Evolutionary conservation across 2,888 invertebrate genomes (phyloP).

Genomic region (Villa cingulata): DNA sequence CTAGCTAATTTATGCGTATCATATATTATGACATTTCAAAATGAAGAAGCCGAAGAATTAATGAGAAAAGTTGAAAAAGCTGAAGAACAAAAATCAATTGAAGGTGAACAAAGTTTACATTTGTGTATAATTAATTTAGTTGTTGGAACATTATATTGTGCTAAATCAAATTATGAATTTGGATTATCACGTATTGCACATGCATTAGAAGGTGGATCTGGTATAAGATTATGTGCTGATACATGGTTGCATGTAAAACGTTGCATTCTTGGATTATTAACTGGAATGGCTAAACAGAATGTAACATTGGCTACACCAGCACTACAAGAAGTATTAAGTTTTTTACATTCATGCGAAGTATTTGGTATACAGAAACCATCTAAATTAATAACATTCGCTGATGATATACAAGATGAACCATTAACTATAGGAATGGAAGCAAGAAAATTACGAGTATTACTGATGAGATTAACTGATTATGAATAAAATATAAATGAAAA

Average conservation of each 20-base stretch:
- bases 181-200: conserved; percentile 95
- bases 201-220: conserved; percentile 49
- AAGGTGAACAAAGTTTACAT: conserved; percentile 90
- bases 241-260: conserved; percentile 98
- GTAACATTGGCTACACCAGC: conserved; percentile 68
- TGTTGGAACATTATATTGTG: conserved; percentile 95
- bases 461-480: conserved; percentile 33
- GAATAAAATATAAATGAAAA: conserved; percentile 14
- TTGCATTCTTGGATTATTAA: conserved; percentile 77
- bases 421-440: conserved; percentile 35
- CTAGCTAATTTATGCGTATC: conserved; percentile 96
- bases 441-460: conserved; percentile 28
- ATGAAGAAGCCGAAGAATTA: conserved; percentile 95
- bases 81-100: conserved; percentile 83
- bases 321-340: conserved; percentile 68
- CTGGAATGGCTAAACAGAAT: conserved; percentile 74
- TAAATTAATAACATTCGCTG: conserved; percentile 25
- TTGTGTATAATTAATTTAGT: conserved; percentile 97
- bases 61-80: conserved; percentile 98
- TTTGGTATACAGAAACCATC: conserved; percentile 33
- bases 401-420: conserved; percentile 28
- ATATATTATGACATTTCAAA: conserved; percentile 98
- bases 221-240: conserved; percentile 78
- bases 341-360: conserved; percentile 71
- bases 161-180: conserved; percentile 98